Percentiles rank a stretch among this genome's conserved stretches.
Evolutionary conservation across 92 coral and sea anemone genomes (phyloP).

Genomic region (Desmophyllum pertusum): DNA sequence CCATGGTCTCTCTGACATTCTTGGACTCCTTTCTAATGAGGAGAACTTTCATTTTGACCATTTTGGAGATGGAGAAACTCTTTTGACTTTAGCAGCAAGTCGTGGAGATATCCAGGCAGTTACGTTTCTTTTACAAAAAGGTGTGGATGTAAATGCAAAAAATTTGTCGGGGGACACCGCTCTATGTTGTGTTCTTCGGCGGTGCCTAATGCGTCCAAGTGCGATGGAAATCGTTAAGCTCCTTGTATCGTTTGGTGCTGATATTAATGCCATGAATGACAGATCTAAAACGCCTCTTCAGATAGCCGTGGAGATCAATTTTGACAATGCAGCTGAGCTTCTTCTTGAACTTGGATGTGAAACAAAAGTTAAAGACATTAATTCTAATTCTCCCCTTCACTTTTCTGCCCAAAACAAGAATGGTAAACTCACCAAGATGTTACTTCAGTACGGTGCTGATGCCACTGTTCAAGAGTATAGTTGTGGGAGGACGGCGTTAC

Average conservation of each 20-base stretch:
- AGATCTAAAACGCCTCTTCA: slow-evolving; percentile 15
- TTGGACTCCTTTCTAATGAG: background rate
- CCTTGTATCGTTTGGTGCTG: slow-evolving; percentile 19
- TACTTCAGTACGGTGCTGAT: slow-evolving; percentile 12
- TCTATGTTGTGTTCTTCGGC: background rate
- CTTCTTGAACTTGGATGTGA: slow-evolving; percentile 29
- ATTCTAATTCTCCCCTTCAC: slow-evolving; percentile 9
- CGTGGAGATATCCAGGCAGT: slow-evolving; percentile 14
- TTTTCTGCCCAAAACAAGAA: slow-evolving; percentile 17
- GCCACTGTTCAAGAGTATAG: background rate
- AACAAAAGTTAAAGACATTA: too few relatives aligned
- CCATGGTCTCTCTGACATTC: slow-evolving; percentile 14
- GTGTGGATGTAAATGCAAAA: slow-evolving; percentile 25
- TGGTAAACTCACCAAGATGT: slow-evolving; percentile 8
- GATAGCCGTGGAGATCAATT: background rate
- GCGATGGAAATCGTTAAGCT: slow-evolving; percentile 16
- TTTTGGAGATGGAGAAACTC: background rate
- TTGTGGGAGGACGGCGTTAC: background rate
- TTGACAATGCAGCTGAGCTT: background rate
- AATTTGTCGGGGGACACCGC: background rate
- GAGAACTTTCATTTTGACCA: background rate
- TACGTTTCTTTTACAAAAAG: slow-evolving; percentile 11
- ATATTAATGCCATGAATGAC: slow-evolving; percentile 7
- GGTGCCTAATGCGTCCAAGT: background rate
- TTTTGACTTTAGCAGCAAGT: slow-evolving; percentile 1